Evolutionary conservation across 2,113 vertebrate genomes (phyloP), one percentile per base, ranked within the genome.

Genomic region (Hepsetus odoe): DNA sequence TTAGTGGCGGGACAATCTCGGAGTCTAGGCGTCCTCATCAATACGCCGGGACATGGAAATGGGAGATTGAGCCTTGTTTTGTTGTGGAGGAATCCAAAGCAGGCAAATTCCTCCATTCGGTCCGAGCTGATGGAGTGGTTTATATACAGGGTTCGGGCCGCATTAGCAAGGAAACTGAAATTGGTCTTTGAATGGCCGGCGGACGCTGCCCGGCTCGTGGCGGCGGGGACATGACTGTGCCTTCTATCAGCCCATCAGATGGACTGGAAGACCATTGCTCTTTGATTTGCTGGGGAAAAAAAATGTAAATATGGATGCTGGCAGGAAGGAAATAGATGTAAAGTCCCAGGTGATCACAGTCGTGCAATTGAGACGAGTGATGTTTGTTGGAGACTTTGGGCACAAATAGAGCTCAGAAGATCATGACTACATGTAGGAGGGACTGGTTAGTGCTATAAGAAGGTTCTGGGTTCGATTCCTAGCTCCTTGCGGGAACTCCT

Each of bases 21-120:
- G 26, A 72, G 65, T 42, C 56, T 20, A 2, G 53, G 14, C 38
- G 83, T 86, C 86, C 46, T 73, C 84, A 85, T 90, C 90, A 88
- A 88, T 90, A 90, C 88, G 20, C 11, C 44, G 2, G 46, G 58
- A 64, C 82, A 80, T 80, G 80, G 61, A 85, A 86, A 86, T 76
- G 81, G 76, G 68, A 87, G 82, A 91, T 87, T 83, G 85, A 66
- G 24, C 51, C 61, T 49, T 49, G 46, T 49, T 49, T 30, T 59
- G 85, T 69, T 76, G 80, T 59, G 28, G 55, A 0, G 69, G 83
- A 81, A 83, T 83, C 64, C 18, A 59, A 83, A n/a, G 38, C 55
- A 44, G 75, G 68, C 72, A 72, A 77, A 80, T 75, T 77, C 68
- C 49, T 16, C 46, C 61, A 53, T 62, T 81, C 62, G 55, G 58